phyloP scores from a whole-genome alignment of 1,140 invertebrate species.

The Aphis craccivora region DNA sequence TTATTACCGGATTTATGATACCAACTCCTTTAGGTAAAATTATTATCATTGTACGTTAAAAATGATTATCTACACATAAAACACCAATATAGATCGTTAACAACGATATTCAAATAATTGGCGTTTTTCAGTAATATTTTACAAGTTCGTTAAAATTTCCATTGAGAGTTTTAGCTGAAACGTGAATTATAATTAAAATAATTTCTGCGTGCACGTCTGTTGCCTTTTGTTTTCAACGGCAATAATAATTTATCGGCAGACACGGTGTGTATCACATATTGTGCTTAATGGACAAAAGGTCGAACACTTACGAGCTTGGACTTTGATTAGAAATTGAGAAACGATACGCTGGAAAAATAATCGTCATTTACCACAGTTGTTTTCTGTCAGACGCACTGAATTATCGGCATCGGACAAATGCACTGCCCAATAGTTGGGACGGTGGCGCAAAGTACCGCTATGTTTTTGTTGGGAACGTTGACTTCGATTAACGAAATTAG shows the following conservation, averaged over 20 bases:
- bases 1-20: neutral
- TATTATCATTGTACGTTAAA: neutral
- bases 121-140: neutral
- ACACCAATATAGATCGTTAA: too few species aligned
- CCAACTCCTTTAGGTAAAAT: neutral
- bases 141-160: neutral
- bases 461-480: constrained; percentile 19
- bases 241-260: neutral
- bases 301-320: neutral
- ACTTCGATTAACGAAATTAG: constrained; percentile 50
- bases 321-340: constrained; percentile 8
- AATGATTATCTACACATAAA: neutral
- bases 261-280: neutral
- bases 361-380: constrained; percentile 9
- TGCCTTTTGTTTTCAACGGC: neutral
- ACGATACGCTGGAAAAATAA: neutral
- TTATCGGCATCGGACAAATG: neutral
- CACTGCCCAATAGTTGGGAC: neutral
- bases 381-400: neutral
- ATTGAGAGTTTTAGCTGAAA: neutral
- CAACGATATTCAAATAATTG: too few species aligned
- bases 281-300: neutral
- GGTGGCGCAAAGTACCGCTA: neutral
- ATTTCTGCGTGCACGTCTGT: neutral
- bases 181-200: neutral